phyloP scores from a whole-genome alignment of 2,888 invertebrate genomes.

The Eremobia ochroleuca region DNA sequence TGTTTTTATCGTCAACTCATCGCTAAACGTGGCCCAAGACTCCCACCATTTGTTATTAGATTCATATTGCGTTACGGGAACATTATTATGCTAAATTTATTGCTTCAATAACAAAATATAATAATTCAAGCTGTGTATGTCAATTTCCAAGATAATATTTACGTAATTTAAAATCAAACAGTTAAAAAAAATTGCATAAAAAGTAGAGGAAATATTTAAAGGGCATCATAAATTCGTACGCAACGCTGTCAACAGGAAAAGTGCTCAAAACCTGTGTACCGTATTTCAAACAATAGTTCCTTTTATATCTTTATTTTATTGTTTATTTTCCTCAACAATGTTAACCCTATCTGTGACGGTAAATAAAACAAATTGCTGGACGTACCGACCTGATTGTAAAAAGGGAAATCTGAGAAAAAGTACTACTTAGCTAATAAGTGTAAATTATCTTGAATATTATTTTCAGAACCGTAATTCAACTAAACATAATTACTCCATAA shows the following conservation, averaged over 20 bases:
- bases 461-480: slow-evolving; percentile 27
- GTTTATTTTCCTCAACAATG: neutral
- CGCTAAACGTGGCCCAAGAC: slow-evolving; percentile 52
- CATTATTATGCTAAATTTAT: slow-evolving; percentile 35
- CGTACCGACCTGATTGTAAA: neutral
- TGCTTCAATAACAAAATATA: slow-evolving; percentile 18
- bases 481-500: slow-evolving; percentile 38
- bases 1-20: slow-evolving; percentile 49
- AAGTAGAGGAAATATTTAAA: too few relatives aligned
- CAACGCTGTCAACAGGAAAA: too few relatives aligned
- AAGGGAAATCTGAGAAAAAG: slow-evolving; percentile 3
- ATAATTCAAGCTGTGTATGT: neutral
- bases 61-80: slow-evolving; percentile 25
- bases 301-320: neutral
- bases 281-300: slow-evolving; percentile 13
- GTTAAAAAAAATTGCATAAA: too few relatives aligned
- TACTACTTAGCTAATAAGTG: slow-evolving; percentile 19
- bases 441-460: slow-evolving; percentile 29
- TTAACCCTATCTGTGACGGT: neutral
- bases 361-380: neutral
- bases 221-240: too few relatives aligned
- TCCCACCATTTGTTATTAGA: slow-evolving; percentile 30
- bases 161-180: too few relatives aligned
- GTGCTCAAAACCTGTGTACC: neutral
- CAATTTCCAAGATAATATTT: too few relatives aligned